Conservation (phyloP, 2,888 invertebrate species). For the Spodoptera littoralis region DNA sequence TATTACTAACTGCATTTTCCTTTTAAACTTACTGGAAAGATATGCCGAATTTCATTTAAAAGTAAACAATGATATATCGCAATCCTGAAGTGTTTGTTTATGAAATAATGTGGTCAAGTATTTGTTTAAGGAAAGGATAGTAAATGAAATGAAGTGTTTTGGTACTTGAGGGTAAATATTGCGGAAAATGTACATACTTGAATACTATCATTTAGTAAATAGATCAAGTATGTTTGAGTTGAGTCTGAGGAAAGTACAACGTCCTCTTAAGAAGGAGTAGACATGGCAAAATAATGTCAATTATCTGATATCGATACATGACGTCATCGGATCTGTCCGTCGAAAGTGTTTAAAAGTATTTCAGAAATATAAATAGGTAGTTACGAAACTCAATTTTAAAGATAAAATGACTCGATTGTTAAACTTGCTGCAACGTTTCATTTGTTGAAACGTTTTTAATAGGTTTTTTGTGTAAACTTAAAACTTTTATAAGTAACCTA, state of each 20-base stretch:
- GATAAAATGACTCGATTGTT: constrained; percentile 22
- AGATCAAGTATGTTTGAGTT: constrained; percentile 1
- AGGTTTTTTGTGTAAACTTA: constrained; percentile 21
- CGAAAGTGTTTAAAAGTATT: constrained; percentile 30
- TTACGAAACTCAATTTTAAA: constrained; percentile 27
- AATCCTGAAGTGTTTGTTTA: constrained; percentile 24
- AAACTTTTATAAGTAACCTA: constrained; percentile 10
- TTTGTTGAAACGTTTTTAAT: constrained; percentile 18
- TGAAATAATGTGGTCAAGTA: constrained; percentile 16
- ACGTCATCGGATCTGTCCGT: constrained; percentile 19
- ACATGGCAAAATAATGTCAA: too few relatives aligned
- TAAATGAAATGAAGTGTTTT: constrained; percentile 21
- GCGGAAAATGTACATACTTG: constrained; percentile 27
- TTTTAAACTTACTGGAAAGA: constrained; percentile 25
- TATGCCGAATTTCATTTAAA: constrained; percentile 14
- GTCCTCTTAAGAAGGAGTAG: background rate
- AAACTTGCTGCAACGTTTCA: constrained; percentile 7
- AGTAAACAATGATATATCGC: constrained; percentile 30
- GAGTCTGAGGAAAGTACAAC: background rate
- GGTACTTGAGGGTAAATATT: constrained; percentile 22
- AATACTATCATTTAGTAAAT: constrained; percentile 8
- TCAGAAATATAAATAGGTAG: constrained; percentile 13
- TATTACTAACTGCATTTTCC: constrained; percentile 62
- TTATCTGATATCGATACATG: constrained; percentile 5
- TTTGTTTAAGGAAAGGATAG: constrained; percentile 14